A percentile compares a stretch with the other conserved stretches of the same genome.
phyloP scores from a whole-genome alignment of 2,113 vertebrate species.

The Callopanchax toddi region DNA sequence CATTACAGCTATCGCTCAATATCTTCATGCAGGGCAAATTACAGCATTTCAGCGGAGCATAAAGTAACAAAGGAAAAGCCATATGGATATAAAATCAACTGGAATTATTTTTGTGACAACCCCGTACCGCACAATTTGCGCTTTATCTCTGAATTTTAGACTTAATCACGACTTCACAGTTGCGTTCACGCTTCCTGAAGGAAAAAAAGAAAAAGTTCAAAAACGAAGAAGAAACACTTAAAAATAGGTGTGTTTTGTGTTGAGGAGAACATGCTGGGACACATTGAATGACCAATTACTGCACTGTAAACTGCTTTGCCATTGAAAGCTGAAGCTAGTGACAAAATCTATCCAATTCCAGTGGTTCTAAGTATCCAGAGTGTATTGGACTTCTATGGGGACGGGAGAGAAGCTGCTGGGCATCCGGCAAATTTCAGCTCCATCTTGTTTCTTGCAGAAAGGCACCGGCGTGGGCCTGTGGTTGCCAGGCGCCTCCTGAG shows the following conservation, averaged over 20 bases:
- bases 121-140: slow-evolving; percentile 27
- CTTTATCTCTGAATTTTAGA: slow-evolving; percentile 40
- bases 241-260: slow-evolving; percentile 66
- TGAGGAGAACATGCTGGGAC: slow-evolving; percentile 64
- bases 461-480: slow-evolving; percentile 73
- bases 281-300: slow-evolving; percentile 72
- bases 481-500: slow-evolving; percentile 84
- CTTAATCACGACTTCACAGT: slow-evolving; percentile 35
- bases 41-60: slow-evolving; percentile 56
- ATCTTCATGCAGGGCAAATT: slow-evolving; percentile 69
- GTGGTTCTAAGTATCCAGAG: slow-evolving; percentile 67
- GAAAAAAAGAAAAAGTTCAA: slow-evolving; percentile 15
- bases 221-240: slow-evolving; percentile 33
- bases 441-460: slow-evolving; percentile 75
- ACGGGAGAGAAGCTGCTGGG: slow-evolving; percentile 68
- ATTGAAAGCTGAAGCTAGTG: slow-evolving; percentile 68
- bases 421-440: slow-evolving; percentile 70
- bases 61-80: slow-evolving; percentile 63
- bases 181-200: slow-evolving; percentile 12
- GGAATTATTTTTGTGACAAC: slow-evolving; percentile 22
- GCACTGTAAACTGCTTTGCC: slow-evolving; percentile 69
- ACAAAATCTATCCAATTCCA: slow-evolving; percentile 74
- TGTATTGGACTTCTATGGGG: slow-evolving; percentile 76
- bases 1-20: slow-evolving; percentile 74
- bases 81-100: slow-evolving; percentile 57